Percentiles rank a stretch among this genome's conserved stretches.
Conservation (phyloP, 2,888 invertebrate species). For the Andrena dorsata region DNA sequence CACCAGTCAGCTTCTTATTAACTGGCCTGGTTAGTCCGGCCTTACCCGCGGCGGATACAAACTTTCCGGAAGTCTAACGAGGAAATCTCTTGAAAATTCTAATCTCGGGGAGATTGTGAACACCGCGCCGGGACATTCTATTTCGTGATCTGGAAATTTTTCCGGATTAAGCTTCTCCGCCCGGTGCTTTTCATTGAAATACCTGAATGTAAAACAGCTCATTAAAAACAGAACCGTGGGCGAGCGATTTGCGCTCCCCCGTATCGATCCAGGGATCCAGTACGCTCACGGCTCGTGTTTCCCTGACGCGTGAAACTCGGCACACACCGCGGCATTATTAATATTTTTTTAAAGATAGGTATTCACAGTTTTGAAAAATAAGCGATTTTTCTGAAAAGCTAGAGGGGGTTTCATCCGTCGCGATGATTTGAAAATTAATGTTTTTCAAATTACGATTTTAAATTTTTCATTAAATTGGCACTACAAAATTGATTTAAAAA, state of each 20-base stretch:
- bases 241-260: too few relatives aligned
- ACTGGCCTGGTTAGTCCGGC: constrained; percentile 59
- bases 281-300: background rate
- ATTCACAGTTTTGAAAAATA: too few relatives aligned
- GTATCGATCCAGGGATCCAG: background rate
- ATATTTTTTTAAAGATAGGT: too few relatives aligned
- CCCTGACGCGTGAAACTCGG: constrained; percentile 5
- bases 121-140: background rate
- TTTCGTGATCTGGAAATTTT: constrained; percentile 1
- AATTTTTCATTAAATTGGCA: too few relatives aligned
- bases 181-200: background rate
- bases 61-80: constrained; percentile 57
- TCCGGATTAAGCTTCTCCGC: background rate
- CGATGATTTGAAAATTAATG: too few relatives aligned
- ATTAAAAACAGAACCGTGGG: background rate
- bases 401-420: too few relatives aligned
- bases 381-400: too few relatives aligned
- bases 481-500: too few relatives aligned
- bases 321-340: background rate
- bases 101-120: constrained; percentile 33
- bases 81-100: constrained; percentile 56
- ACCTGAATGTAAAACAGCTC: background rate
- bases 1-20: constrained; percentile 58
- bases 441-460: too few relatives aligned
- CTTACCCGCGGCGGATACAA: constrained; percentile 57